A percentile compares a stretch with the other conserved stretches of the same genome.
Evolutionary conservation across 2,113 vertebrate genomes (phyloP).

Genomic region (Labeo catla): DNA sequence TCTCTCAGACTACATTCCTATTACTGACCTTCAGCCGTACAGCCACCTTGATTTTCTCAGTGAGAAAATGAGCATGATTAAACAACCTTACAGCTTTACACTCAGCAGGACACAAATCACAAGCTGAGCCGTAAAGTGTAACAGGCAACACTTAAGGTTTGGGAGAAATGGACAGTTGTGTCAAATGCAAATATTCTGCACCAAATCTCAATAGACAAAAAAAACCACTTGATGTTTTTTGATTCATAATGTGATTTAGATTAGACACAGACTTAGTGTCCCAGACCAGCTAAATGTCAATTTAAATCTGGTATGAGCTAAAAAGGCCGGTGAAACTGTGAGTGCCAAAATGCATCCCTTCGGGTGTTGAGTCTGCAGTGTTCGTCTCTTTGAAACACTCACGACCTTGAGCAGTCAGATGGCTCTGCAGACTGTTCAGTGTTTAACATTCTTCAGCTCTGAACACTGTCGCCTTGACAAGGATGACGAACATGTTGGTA

Average conservation of each 20-base stretch:
- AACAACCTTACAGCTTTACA: background rate
- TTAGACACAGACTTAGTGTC: background rate
- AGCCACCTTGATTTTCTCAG: background rate
- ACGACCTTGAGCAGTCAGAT: conserved; percentile 7
- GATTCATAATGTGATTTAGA: background rate
- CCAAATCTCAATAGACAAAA: background rate
- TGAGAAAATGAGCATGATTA: background rate
- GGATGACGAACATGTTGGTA: background rate
- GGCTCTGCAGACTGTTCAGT: background rate
- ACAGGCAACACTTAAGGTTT: background rate
- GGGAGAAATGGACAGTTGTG: background rate
- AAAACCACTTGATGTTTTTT: background rate
- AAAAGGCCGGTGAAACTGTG: background rate
- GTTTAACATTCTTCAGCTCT: background rate
- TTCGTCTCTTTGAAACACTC: conserved; percentile 1
- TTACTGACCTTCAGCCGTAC: background rate
- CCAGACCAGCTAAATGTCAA: background rate
- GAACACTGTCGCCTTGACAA: conserved; percentile 7
- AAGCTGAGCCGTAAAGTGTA: background rate
- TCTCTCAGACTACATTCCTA: background rate
- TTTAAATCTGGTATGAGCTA: background rate
- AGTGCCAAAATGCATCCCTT: background rate
- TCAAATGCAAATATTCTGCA: background rate
- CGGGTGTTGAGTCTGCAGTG: background rate
- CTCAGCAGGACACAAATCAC: background rate